Evolutionary conservation across 2,888 invertebrate species (phyloP).

Genomic region (Nudaria mundana): DNA sequence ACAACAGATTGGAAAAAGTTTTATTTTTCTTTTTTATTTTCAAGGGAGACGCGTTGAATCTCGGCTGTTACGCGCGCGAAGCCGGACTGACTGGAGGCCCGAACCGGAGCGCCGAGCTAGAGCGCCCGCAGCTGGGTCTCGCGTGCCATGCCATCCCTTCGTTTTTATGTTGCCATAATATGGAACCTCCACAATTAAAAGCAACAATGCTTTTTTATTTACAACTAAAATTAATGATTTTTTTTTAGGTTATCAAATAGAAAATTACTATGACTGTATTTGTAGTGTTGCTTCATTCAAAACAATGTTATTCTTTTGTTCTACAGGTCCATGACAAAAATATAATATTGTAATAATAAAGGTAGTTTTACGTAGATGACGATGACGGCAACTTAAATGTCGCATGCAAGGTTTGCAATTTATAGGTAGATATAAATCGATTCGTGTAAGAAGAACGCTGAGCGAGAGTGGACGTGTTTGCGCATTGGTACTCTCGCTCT

Average conservation of each 20-base stretch:
- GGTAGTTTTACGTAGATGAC: too few relatives aligned
- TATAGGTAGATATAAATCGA: too few relatives aligned
- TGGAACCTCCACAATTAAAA: slow-evolving; percentile 9
- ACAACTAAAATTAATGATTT: background rate
- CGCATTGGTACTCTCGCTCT: too few relatives aligned
- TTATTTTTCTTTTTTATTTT: slow-evolving; percentile 28
- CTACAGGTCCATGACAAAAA: too few relatives aligned
- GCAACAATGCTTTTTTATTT: background rate
- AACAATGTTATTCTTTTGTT: too few relatives aligned
- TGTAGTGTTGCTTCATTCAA: too few relatives aligned
- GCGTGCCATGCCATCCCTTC: slow-evolving; percentile 32
- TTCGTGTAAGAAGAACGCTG: too few relatives aligned
- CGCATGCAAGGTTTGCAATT: too few relatives aligned
- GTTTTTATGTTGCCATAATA: slow-evolving; percentile 34
- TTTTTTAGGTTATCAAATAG: background rate
- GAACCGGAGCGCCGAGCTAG: slow-evolving; percentile 23
- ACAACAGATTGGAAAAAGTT: slow-evolving; percentile 10
- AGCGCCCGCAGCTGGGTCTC: slow-evolving; percentile 38
- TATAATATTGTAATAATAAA: too few relatives aligned
- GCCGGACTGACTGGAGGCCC: slow-evolving; percentile 55
- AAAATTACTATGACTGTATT: too few relatives aligned
- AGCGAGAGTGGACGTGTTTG: too few relatives aligned
- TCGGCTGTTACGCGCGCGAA: slow-evolving; percentile 62
- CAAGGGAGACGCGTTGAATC: slow-evolving; percentile 45
- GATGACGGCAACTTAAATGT: too few relatives aligned